Percentiles rank a stretch among this genome's conserved stretches.
These are phyloP conservation scores for Epizoanthus scotinus DNA, from an alignment of 92 coral and sea anemone genomes.

Conservation along the genomic window DNA sequence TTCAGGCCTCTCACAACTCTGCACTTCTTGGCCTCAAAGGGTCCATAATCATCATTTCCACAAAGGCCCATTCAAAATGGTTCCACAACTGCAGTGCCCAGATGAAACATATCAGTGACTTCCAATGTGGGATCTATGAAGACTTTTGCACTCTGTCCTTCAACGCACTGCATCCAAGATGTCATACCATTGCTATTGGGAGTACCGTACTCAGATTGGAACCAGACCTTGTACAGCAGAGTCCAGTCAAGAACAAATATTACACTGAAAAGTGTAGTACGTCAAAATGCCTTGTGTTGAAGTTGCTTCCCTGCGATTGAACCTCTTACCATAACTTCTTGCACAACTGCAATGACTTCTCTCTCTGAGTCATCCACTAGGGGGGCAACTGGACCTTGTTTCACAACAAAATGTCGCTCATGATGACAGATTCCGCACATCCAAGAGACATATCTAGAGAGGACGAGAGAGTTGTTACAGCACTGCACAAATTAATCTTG, in stretches of 20 bases:
- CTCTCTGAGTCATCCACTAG: not conserved
- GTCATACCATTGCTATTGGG: no score
- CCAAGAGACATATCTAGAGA: constrained; percentile 30
- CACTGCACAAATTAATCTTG: no score
- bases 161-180: no score
- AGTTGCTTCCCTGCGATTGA: not conserved
- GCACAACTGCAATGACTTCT: not conserved
- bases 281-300: not conserved
- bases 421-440: constrained; percentile 33
- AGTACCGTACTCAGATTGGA: not conserved
- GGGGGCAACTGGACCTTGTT: not conserved
- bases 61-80: no score
- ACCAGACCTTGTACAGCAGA: not conserved
- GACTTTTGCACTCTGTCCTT: no score
- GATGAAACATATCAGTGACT: no score
- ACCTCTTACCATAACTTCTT: not conserved
- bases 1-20: no score
- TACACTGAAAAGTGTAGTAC: not conserved
- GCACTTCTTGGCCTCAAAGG: no score
- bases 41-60: no score
- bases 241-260: not conserved
- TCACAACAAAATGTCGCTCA: not conserved
- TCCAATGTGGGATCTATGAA: no score
- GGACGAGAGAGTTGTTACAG: not conserved
- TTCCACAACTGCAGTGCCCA: no score